Base-by-base conservation (phyloP, 1,140 invertebrate genomes). In the Eurosta solidaginis region DNA sequence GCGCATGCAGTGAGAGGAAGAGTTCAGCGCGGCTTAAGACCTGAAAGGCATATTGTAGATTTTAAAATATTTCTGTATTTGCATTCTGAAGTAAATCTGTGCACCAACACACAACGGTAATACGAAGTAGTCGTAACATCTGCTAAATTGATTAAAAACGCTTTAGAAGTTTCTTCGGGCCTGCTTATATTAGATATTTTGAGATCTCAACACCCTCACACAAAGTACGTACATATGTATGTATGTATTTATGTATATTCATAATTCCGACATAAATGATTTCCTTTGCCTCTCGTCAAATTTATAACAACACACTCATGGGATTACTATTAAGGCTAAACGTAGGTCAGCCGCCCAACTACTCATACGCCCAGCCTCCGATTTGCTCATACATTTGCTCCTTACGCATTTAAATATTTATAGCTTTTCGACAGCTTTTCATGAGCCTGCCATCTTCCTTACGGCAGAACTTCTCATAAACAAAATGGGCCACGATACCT, bases 231-330 rank as follows among this genome's bases (percentile, higher is more conserved):
- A 40, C 9, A 22, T 6, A 59, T 47, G 14, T 3, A 12, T 17
- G 0, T 7, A 47, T 6, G 2, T 7, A 2, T 10, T 0, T n/a
- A 68, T 33, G 40, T 17, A 68, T 17, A 40, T 14, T 17, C 14
- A n/a, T 12, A 22, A 22, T 33, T 36, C 33, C 33, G 40, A 1
- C n/a, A 20, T 68, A 20, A 68, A 40, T 68, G 59, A 36, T 20
- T 40, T 6, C 59, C n/a, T 40, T 63, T 68, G 33, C 59, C 40
- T 29, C 29, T 20, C 1, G 59, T n/a, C 59, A 68, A 68, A 40
- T 68, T 68, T 40, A 68, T 68, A 68, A 68, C 33, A 36, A 14
- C 59, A 68, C 59, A 68, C 59, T 68, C 59, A 68, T 0, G 59
- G 59, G 59, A 42, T 68, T 68, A 68, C 33, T 9, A 27, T 59